phyloP scores from a whole-genome alignment of 2,113 vertebrate genomes.

The Malurus elegans region DNA sequence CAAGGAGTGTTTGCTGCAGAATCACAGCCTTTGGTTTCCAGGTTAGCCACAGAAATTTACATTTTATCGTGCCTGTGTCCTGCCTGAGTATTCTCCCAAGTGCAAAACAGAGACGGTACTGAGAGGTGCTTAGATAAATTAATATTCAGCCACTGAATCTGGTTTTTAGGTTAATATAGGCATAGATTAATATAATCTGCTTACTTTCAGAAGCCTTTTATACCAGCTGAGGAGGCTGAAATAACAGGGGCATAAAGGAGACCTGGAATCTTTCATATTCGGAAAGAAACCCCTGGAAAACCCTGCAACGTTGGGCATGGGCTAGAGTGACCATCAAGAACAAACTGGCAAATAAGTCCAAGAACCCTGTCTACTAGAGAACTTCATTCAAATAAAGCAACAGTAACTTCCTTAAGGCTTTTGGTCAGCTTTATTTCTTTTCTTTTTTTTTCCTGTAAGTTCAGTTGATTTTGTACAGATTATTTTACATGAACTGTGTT shows the following conservation, averaged over 20 bases:
- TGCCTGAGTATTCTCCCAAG: background rate
- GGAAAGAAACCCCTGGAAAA: background rate
- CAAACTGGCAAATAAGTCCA: background rate
- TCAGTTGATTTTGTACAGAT: background rate
- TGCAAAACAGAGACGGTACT: too few relatives aligned
- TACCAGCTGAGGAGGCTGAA: background rate
- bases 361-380: background rate
- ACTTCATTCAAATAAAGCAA: background rate
- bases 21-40: background rate
- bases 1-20: background rate
- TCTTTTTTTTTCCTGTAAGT: background rate
- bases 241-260: background rate
- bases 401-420: background rate
- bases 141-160: background rate
- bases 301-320: background rate
- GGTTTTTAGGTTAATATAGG: background rate
- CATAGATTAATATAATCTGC: background rate
- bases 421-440: background rate
- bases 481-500: background rate
- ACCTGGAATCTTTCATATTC: background rate
- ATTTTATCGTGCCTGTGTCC: background rate
- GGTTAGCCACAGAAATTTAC: background rate
- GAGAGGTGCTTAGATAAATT: background rate
- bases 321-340: background rate
- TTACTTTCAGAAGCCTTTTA: background rate